Base-by-base conservation (phyloP, 1,140 invertebrate species). In the Drosophila mayri region DNA sequence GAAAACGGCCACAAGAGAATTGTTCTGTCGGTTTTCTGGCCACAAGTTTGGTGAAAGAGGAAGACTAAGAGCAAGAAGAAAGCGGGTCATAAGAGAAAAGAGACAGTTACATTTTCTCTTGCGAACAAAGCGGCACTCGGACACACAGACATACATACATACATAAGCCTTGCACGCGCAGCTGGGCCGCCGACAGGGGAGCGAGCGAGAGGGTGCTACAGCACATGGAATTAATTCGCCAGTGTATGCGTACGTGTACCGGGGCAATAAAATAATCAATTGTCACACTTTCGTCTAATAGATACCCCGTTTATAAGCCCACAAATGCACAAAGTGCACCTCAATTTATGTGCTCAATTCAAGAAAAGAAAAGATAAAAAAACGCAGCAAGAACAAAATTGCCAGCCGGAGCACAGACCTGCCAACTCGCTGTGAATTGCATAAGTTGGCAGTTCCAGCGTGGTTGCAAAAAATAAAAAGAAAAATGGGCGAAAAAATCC, bases 151-250 rank as follows among this genome's bases (percentile, higher is more conserved):
- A 54, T 35, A 43, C 25, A 12, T 28, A 67, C 22, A 22, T 3
- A 22, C 22, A 22, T 22, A 49, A 30, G 20, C 32, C 43, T 58
- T 72, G 81, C 81, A 67, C 77, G 72, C 70, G 77, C 60, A 75
- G 68, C 64, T 76, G 61, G 10, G 16, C 20, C 11, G 9, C 16
- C 35, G 44, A 14, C 35, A 71, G 49, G 38, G 11, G 81, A 61
- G 68, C 50, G 74, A 86, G 64, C 14, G 81, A 74, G 82, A 86
- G 47, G 54, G 82, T 38, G 46, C 68, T 71, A 78, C 43, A 73
- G 68, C 82, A 85, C 82, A 85, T 85, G 82, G 81, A 77, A 85
- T 72, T 85, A 38, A 79, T 58, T 66, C n/a, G 40, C 50, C 61
- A 40, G 18, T 57, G 43, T 57, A 25, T 62, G 46, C 46, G 54